Conservation (phyloP, 2,113 vertebrate genomes). For the Miniopterus natalensis region DNA sequence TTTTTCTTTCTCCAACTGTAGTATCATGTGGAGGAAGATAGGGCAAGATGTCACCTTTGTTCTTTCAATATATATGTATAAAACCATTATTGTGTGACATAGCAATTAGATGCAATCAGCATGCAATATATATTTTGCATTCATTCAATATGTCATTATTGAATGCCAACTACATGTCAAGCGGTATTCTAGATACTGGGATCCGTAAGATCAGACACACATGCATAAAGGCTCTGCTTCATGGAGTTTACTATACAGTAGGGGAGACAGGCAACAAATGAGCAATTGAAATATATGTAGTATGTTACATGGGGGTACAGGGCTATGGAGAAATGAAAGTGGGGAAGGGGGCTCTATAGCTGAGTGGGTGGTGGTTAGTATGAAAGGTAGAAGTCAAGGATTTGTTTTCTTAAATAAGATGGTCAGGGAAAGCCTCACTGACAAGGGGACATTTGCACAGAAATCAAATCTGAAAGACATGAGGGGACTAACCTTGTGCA, state of each 20-base stretch:
- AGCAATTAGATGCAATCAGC: neutral
- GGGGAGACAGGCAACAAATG: neutral
- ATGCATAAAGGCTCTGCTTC: neutral
- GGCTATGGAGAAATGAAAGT: neutral
- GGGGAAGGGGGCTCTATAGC: neutral
- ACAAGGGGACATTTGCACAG: neutral
- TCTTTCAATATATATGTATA: neutral
- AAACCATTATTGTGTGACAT: neutral
- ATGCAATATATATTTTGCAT: neutral
- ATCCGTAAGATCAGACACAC: neutral
- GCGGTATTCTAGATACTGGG: neutral
- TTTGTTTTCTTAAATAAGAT: neutral
- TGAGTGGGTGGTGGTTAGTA: neutral
- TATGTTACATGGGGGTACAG: neutral
- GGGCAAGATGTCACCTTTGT: neutral
- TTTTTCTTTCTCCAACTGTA: constrained; percentile 7
- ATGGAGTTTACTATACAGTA: neutral
- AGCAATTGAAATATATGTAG: neutral
- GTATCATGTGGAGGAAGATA: neutral
- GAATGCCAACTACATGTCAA: neutral
- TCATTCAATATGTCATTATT: neutral
- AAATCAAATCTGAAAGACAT: neutral
- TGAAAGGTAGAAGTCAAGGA: neutral
- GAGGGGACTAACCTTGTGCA: neutral
- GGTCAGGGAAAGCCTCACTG: neutral